Conservation (phyloP, 2,797 vertebrate species). For the Dendrocincla fuliginosa region DNA sequence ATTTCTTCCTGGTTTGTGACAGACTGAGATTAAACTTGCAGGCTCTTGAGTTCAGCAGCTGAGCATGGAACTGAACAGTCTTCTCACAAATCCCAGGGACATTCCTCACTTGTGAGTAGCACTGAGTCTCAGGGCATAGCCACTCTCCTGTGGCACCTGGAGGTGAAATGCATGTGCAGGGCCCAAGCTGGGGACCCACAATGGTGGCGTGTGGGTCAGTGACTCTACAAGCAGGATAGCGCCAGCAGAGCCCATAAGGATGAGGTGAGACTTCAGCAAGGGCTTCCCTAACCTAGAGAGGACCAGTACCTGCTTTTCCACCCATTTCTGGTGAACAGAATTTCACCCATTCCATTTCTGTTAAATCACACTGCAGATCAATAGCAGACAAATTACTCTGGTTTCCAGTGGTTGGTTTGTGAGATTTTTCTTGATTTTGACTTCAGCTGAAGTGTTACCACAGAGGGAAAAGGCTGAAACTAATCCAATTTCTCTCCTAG, state of each 20-base stretch:
- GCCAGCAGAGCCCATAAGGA: accelerated
- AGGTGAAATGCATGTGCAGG: accelerated
- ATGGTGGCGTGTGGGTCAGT: no score
- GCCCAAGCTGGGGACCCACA: accelerated
- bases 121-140: accelerated
- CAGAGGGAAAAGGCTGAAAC: not conserved
- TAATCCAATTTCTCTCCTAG: slow-evolving; percentile 20
- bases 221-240: not conserved
- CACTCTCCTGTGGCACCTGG: not conserved
- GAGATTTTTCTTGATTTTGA: slow-evolving; percentile 45
- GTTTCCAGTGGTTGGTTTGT: not conserved
- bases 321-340: no score
- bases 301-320: not conserved
- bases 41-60: not conserved
- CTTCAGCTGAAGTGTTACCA: slow-evolving; percentile 17
- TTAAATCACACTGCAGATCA: not conserved
- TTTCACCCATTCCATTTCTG: no score
- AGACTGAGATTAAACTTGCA: not conserved
- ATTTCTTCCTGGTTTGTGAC: not conserved
- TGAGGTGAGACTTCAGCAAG: not conserved
- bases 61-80: not conserved
- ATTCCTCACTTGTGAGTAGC: accelerated
- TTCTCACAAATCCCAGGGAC: not conserved
- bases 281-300: not conserved
- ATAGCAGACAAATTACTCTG: slow-evolving; percentile 14